A percentile compares a stretch with the other conserved stretches of the same genome.
phyloP scores from a whole-genome alignment of 92 coral and sea anemone genomes.

The Epizoanthus stellaris region DNA sequence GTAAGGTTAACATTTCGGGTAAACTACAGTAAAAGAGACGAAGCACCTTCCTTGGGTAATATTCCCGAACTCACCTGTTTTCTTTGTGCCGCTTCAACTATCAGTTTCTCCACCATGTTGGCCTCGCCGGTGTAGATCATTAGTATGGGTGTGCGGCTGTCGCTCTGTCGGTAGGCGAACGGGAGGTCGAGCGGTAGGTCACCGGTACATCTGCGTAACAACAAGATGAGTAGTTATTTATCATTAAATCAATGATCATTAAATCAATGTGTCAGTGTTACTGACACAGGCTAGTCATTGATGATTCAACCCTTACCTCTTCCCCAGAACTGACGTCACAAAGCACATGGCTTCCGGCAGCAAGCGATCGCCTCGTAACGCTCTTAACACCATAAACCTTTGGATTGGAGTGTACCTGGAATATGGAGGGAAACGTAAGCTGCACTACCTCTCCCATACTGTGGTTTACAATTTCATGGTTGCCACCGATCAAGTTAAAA shows the following conservation, averaged over 20 bases:
- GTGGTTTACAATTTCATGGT: too few relatives aligned
- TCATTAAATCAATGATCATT: not conserved
- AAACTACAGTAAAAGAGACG: not conserved
- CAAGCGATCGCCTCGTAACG: slow-evolving; percentile 94
- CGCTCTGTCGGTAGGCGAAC: slow-evolving; percentile 96
- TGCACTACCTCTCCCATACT: too few relatives aligned
- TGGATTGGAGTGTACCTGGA: slow-evolving; percentile 89
- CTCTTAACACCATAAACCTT: slow-evolving; percentile 96
- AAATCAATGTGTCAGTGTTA: not conserved
- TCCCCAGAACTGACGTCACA: slow-evolving; percentile 92
- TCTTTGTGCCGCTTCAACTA: slow-evolving; percentile 81
- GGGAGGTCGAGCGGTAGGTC: slow-evolving; percentile 93
- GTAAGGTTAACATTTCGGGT: not conserved
- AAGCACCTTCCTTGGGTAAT: not conserved
- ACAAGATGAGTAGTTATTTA: not conserved
- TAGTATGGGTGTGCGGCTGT: slow-evolving; percentile 90
- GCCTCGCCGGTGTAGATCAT: slow-evolving; percentile 91
- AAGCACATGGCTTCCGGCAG: slow-evolving; percentile 87
- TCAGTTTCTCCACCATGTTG: slow-evolving; percentile 87
- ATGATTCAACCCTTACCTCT: slow-evolving; percentile 61
- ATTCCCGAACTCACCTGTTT: slow-evolving; percentile 75
- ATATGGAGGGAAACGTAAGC: not conserved
- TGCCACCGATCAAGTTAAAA: too few relatives aligned
- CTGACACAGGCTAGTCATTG: too few relatives aligned
- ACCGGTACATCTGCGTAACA: slow-evolving; percentile 72